Base-by-base conservation (phyloP, 2,113 vertebrate genomes). In the Euleptes europaea region DNA sequence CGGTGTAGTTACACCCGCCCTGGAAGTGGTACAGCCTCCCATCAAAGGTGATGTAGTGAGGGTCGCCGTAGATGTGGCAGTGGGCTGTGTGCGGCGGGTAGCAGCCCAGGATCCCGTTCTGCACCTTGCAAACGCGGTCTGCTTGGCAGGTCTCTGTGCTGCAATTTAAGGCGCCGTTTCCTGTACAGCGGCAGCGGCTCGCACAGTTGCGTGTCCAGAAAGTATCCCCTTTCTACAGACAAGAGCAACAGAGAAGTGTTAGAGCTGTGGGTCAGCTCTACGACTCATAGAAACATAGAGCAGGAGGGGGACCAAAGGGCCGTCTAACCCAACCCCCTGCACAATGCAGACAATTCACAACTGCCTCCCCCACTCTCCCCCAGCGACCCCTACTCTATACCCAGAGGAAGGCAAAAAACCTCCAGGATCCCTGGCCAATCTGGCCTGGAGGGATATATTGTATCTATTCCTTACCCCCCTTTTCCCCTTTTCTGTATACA, bases 21-120 rank as follows among this genome's bases (percentile, higher is more conserved):
- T 96, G 96, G 94, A 98, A 98, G 86, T 93, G 92, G 82, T 98
- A 97, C 38, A 96, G 95, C 83, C 92, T 95, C 44, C 95, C 94
- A 1, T 99, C 97, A 57, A 97, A 98, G 86, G 97, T 98, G 84
- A 96, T 92, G 77, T 97, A 98, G 86, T 99, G 98, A 0, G 96
- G 97, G 92, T 98, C 97, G 0, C 98, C 98, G 0, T 98, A 98
- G 86, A 95, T 88, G 19, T 94, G 95, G 92, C 98, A 99, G 83
- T 96, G 96, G 66, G 91, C 95, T 0, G 84, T 92, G 79, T 84
- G 93, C 85, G 96, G 88, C 11, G 77, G 84, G 92, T 95, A 96
- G 86, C 97, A 98, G 63, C 92, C 96, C 87, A 93, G 93, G 71
- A 94, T 84, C 15, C 96, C 96, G 0, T 96, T 80, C 80, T 94